Percentiles rank a stretch among this genome's conserved stretches.
Evolutionary conservation across 2,888 invertebrate species (phyloP).

Genomic region (Fragum whitleyi): DNA sequence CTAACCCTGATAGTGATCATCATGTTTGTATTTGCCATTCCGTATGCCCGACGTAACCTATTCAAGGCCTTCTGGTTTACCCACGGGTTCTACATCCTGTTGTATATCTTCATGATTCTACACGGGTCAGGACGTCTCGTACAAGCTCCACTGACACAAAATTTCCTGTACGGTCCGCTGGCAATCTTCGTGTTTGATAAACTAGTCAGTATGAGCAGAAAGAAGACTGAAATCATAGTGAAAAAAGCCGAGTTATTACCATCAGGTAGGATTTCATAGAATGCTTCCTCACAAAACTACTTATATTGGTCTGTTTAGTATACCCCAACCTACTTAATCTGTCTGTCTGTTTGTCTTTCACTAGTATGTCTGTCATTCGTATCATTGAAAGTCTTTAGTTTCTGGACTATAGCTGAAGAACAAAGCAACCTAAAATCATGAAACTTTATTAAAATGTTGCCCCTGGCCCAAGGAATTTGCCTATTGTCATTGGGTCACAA

Average conservation of each 20-base stretch:
- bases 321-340: no score
- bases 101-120: slow-evolving; percentile 87
- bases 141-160: slow-evolving; percentile 87
- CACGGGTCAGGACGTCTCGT: slow-evolving; percentile 88
- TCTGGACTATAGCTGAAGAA: no score
- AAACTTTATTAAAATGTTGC: no score
- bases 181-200: slow-evolving; percentile 87
- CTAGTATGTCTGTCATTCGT: no score
- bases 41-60: slow-evolving; percentile 86
- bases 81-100: slow-evolving; percentile 87
- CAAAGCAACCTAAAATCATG: no score
- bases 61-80: slow-evolving; percentile 88
- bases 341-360: no score
- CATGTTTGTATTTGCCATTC: slow-evolving; percentile 88
- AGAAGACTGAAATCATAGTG: slow-evolving; percentile 88
- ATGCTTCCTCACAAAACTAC: no score
- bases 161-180: slow-evolving; percentile 88
- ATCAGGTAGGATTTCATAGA: slow-evolving; percentile 87
- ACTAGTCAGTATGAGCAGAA: slow-evolving; percentile 87
- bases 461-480: no score
- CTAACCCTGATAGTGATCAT: slow-evolving; percentile 86
- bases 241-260: slow-evolving; percentile 87
- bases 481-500: no score
- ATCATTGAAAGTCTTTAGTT: no score
- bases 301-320: no score